Conservation (phyloP, 1,140 invertebrate genomes). For the Cecropterus lyciades region DNA sequence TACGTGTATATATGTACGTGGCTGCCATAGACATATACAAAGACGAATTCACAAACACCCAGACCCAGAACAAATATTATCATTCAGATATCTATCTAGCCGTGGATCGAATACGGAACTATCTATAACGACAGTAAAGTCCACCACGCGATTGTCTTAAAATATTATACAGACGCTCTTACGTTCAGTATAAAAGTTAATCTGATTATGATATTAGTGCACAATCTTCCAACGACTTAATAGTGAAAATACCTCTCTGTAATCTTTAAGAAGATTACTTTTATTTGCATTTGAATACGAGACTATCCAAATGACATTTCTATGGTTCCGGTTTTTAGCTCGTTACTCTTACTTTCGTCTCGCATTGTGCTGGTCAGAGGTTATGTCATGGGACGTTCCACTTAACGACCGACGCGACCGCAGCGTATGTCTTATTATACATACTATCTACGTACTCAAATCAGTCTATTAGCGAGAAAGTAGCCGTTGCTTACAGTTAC, state of each 20-base stretch:
- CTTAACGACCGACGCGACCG: background rate
- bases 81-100: no score
- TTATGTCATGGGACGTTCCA: constrained; percentile 16
- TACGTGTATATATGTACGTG: no score
- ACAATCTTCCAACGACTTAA: background rate
- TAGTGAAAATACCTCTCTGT: background rate
- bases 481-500: no score
- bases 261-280: constrained; percentile 1
- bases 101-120: no score
- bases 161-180: no score
- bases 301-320: constrained; percentile 21
- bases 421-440: background rate
- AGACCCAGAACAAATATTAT: no score
- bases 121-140: no score
- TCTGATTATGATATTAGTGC: background rate
- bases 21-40: no score
- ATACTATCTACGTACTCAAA: no score
- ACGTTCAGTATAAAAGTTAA: background rate
- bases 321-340: constrained; percentile 16
- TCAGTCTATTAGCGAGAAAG: background rate
- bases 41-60: no score
- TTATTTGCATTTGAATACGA: constrained; percentile 15
- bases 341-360: constrained; percentile 20
- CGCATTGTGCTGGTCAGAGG: constrained; percentile 16
- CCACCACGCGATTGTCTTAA: no score